Conservation (phyloP, 2,888 invertebrate species). For the Orthosia gothica region DNA sequence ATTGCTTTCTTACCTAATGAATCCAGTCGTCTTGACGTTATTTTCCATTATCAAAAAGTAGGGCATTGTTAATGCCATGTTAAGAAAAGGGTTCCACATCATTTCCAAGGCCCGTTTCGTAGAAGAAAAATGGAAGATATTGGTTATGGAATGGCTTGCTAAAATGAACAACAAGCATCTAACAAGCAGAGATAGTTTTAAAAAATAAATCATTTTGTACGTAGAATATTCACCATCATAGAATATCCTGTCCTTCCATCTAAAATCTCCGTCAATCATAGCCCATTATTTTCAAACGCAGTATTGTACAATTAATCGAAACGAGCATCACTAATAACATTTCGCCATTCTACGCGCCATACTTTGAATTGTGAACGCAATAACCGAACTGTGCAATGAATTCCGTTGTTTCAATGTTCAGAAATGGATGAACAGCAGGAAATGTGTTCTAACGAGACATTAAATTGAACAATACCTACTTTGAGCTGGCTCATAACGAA, state of each 20-base stretch:
- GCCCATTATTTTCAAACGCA: neutral
- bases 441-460: too few relatives aligned
- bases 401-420: too few relatives aligned
- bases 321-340: neutral
- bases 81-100: neutral
- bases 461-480: neutral
- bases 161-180: neutral
- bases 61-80: neutral
- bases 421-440: neutral
- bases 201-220: too few relatives aligned
- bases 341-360: too few relatives aligned
- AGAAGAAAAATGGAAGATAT: too few relatives aligned
- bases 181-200: too few relatives aligned
- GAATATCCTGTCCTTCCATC: neutral
- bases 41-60: neutral
- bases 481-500: too few relatives aligned
- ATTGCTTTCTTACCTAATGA: constrained; percentile 24
- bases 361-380: constrained; percentile 7
- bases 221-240: neutral
- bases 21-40: neutral
- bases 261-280: neutral
- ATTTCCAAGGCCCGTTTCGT: neutral
- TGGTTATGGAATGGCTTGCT: neutral
- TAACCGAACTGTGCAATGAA: constrained; percentile 9
- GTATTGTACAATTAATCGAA: constrained; percentile 10